A percentile compares a stretch with the other conserved stretches of the same genome.
Evolutionary conservation across 2,113 vertebrate species (phyloP).

Genomic region (Acrocephalus kingi): DNA sequence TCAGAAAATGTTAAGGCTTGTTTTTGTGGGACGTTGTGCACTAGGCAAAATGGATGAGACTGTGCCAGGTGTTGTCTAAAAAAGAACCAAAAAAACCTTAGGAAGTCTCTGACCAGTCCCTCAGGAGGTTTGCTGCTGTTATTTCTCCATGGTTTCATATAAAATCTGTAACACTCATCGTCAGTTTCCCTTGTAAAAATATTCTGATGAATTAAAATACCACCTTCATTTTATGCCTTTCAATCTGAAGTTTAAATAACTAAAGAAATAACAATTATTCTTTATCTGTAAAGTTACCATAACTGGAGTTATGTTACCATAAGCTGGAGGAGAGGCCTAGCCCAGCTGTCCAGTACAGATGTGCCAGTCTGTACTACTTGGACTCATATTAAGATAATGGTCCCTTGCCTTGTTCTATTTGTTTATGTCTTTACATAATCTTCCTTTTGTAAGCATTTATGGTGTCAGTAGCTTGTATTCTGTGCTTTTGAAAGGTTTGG

Average conservation of each 20-base stretch:
- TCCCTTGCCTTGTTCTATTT: background rate
- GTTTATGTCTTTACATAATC: background rate
- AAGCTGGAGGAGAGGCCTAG: background rate
- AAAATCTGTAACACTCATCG: rapidly evolving
- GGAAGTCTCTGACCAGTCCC: background rate
- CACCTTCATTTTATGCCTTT: background rate
- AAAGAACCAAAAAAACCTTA: no score
- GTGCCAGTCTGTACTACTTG: background rate
- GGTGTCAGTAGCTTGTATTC: background rate
- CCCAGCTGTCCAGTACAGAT: no score
- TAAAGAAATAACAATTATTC: background rate
- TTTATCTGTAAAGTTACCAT: background rate
- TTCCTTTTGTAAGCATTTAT: background rate
- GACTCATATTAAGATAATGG: background rate
- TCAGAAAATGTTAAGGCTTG: background rate
- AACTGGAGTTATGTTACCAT: background rate
- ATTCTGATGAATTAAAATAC: background rate
- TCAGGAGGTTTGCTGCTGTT: background rate
- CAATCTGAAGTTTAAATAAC: background rate
- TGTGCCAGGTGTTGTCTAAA: background rate
- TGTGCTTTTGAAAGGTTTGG: background rate
- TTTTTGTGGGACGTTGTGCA: background rate
- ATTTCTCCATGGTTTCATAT: background rate
- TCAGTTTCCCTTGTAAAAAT: background rate
- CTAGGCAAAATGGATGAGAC: background rate